A percentile compares a stretch with the other conserved stretches of the same genome.
These are phyloP conservation scores for Conchocele bisecta DNA, from an alignment of 2,888 invertebrate genomes.

Conservation along the genomic window DNA sequence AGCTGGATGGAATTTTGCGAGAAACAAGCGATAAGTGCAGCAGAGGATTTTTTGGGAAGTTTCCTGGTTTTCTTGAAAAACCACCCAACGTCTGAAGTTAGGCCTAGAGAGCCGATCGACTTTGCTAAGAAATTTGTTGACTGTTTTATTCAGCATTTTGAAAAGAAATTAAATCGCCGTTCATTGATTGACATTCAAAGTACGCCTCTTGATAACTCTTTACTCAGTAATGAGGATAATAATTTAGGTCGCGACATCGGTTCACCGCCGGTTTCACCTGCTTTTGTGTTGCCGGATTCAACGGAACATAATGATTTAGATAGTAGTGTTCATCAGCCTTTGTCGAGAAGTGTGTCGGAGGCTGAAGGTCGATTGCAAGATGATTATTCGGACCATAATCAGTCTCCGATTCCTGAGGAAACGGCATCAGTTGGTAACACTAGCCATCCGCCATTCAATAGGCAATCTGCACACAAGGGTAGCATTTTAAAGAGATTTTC, in stretches of 20 bases:
- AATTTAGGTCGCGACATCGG: background rate
- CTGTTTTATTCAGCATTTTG: constrained; percentile 92
- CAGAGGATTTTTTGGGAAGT: constrained; percentile 94
- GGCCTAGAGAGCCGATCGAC: constrained; percentile 89
- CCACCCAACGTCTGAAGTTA: constrained; percentile 55
- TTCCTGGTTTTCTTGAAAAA: constrained; percentile 86
- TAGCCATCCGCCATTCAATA: constrained; percentile 42
- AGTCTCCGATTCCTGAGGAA: constrained; percentile 23
- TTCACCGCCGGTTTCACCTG: constrained; percentile 27
- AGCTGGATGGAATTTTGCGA: constrained; percentile 79
- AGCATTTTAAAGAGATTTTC: constrained; percentile 65
- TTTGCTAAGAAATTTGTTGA: constrained; percentile 92
- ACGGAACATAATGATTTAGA: constrained; percentile 35
- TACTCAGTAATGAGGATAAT: background rate
- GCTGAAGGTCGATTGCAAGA: constrained; percentile 41
- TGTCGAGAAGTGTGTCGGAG: background rate
- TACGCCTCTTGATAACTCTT: background rate
- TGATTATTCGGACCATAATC: constrained; percentile 56
- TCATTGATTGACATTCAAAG: constrained; percentile 29
- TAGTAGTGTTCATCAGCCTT: background rate
- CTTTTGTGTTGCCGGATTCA: no score
- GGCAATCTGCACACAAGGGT: constrained; percentile 46
- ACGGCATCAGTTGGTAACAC: constrained; percentile 8
- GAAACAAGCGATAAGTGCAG: constrained; percentile 90
- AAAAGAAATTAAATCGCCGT: constrained; percentile 84